A percentile compares a stretch with the other conserved stretches of the same genome.
Conservation (phyloP, 2,113 vertebrate species). For the Nyctibius bracteatus region DNA sequence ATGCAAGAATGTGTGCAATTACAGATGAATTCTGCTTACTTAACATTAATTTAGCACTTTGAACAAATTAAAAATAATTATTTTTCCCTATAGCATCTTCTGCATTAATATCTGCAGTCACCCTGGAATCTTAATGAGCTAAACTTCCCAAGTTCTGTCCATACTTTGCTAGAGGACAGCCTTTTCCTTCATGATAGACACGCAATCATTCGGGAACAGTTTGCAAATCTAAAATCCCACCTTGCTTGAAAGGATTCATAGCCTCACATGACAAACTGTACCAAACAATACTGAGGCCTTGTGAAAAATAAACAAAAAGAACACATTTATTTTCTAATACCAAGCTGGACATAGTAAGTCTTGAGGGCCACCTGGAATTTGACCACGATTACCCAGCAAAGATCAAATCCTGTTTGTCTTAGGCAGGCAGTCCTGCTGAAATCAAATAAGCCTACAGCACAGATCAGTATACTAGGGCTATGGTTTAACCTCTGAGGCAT, state of each 20-base stretch:
- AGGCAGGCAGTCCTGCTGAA: conserved; percentile 25
- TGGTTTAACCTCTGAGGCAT: conserved; percentile 34
- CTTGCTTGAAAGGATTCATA: conserved; percentile 16
- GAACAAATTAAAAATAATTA: conserved; percentile 43
- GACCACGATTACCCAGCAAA: conserved; percentile 50
- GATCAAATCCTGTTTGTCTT: conserved; percentile 51
- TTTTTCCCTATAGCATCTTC: conserved; percentile 25
- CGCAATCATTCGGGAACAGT: neutral
- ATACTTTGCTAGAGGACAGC: neutral
- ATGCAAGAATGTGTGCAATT: neutral
- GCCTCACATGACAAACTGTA: conserved; percentile 16
- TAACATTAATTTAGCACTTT: conserved; percentile 15
- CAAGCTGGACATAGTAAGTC: conserved; percentile 20
- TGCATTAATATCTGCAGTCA: neutral
- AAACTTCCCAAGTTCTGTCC: neutral
- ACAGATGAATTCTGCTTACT: conserved; percentile 9
- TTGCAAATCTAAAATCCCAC: conserved; percentile 36
- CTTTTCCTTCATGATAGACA: neutral
- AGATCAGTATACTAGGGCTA: neutral
- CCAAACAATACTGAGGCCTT: conserved; percentile 2
- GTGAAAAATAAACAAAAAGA: conserved; percentile 42
- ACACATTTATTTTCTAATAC: conserved; percentile 36
- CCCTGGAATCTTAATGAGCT: conserved; percentile 37
- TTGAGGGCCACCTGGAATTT: conserved; percentile 33
- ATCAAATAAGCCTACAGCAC: conserved; percentile 30